Base-by-base conservation (phyloP, 2,113 vertebrate genomes). In the Tragelaphus scriptus region DNA sequence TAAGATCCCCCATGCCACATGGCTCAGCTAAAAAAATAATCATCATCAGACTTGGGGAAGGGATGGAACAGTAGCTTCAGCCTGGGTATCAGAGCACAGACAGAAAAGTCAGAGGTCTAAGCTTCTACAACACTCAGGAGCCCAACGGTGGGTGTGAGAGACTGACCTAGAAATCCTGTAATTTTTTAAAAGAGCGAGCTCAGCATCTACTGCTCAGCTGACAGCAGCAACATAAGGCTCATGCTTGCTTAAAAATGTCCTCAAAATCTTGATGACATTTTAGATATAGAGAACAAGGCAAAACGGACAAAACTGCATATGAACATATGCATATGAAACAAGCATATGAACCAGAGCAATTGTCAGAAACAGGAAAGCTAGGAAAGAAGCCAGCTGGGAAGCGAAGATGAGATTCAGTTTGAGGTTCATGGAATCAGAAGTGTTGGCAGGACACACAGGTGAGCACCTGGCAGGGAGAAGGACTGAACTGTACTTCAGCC, bases 191-290 rank as follows among this genome's bases (percentile, higher is more conserved):
- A 91, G 4, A 63, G 6, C 12, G 14, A 94, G 19, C 89, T 80
- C 65, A 26, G 63, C 23, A 53, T 88, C 51, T 23, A 12, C 12
- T 58, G 23, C 21, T 51, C 80, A 14, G n/a, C 32, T 75, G 53
- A 97, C 75, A 14, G 47, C 59, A 68, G 30, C 47, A 71, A 92
- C 65, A 13, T 32, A 71, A 92, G 77, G 56, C 86, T 86, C 85
- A 14, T 23, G 23, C 47, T 85, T 82, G 87, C 59, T 59, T 90
- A 36, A 75, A 82, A 88, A 68, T 71, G 51, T 53, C 71, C 80
- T 91, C 40, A 89, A 97, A 93, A 63, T 51, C 65, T 49, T 81
- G 32, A 65, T 85, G 90, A 96, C 11, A 92, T 58, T 51, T 97
- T 40, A 81, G 6, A 49, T 49, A 85, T 11, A 79, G 23, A 56